phyloP scores from a whole-genome alignment of 2,888 invertebrate species.

The Pteria penguin region DNA sequence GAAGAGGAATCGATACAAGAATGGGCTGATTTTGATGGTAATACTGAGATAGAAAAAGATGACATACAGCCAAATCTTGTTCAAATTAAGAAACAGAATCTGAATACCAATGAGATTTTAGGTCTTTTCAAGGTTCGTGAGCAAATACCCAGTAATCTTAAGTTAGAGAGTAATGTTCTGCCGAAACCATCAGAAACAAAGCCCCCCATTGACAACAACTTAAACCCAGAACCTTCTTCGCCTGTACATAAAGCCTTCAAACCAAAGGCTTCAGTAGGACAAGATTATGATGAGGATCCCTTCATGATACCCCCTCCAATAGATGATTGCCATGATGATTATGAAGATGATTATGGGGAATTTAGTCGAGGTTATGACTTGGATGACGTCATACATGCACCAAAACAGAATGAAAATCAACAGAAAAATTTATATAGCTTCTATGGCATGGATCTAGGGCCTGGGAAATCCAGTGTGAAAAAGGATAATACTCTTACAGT shows the following conservation, averaged over 20 bases:
- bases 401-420: slow-evolving; percentile 34
- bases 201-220: not conserved
- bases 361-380: slow-evolving; percentile 70
- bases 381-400: slow-evolving; percentile 61
- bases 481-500: not conserved
- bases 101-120: slow-evolving; percentile 64
- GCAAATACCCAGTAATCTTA: slow-evolving; percentile 42
- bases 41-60: not conserved
- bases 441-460: slow-evolving; percentile 47
- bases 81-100: slow-evolving; percentile 64
- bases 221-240: not conserved
- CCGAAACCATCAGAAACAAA: too few relatives aligned
- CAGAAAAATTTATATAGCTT: slow-evolving; percentile 50
- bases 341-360: slow-evolving; percentile 63
- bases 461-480: slow-evolving; percentile 1
- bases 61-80: slow-evolving; percentile 36
- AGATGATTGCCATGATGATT: slow-evolving; percentile 59
- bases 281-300: slow-evolving; percentile 57
- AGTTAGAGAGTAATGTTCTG: not conserved
- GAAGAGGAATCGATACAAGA: slow-evolving; percentile 43
- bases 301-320: slow-evolving; percentile 67
- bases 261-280: slow-evolving; percentile 27
- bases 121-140: slow-evolving; percentile 68
- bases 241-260: slow-evolving; percentile 3
- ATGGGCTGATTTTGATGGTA: slow-evolving; percentile 57